Evolutionary conservation across 1,140 invertebrate genomes (phyloP), one percentile per base, ranked within the genome.

Genomic region (Euborellia annulipes): DNA sequence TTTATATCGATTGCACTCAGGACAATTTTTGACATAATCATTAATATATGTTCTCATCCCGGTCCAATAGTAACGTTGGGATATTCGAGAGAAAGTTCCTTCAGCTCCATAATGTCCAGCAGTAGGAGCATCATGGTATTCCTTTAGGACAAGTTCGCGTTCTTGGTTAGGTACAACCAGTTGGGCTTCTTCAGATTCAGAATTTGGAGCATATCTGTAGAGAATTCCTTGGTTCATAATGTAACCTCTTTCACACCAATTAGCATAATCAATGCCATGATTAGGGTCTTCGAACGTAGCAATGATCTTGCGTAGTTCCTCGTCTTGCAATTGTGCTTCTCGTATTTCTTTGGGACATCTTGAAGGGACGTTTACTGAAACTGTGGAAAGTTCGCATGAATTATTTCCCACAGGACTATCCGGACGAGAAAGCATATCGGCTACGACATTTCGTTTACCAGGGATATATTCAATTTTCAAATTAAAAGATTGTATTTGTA

Each of bases 41-140:
- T n/a, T n/a, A n/a, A n/a, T n/a, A n/a, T n/a, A n/a, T n/a, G n/a
- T n/a, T n/a, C 30, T 8, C 30, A 32, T 32, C 30, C 30, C 30
- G 8, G n/a, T 8, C 30, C 30, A 32, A n/a, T 32, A 32, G n/a
- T 32, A 32, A 32, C 30, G 30, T n/a, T 32, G 30, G 30, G n/a
- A n/a, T n/a, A n/a, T n/a, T n/a, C n/a, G n/a, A n/a, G n/a, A n/a
- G n/a, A 51, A 34, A 6, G 57, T 61, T 30, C 52, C 48, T 1
- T 61, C 50, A 3, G 48, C 46, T 7, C 54, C 55, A 39, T n/a
- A n/a, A n/a, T n/a, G n/a, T n/a, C n/a, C n/a, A n/a, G n/a, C n/a
- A n/a, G n/a, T n/a, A n/a, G n/a, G 49, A 57, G 44, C 39, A 30
- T 58, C 56, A 34, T 62, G 59, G 45, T 53, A 54, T 20, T 47